Percentiles rank a stretch among this genome's conserved stretches.
These are phyloP conservation scores for Caenorhabditis zanzibari DNA, from an alignment of 2,888 invertebrate genomes.

Conservation along the genomic window DNA sequence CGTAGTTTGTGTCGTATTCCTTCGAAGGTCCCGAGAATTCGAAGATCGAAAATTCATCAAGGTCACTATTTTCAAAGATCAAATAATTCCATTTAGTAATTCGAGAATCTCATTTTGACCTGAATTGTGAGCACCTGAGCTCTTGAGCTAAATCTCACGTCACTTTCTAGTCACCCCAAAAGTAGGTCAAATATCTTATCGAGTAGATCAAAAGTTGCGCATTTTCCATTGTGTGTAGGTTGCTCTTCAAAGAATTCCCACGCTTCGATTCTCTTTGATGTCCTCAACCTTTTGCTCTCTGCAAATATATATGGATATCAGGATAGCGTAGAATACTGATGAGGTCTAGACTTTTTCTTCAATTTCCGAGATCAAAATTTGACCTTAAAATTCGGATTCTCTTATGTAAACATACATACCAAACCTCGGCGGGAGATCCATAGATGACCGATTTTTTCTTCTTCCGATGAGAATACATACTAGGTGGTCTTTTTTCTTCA, in stretches of 20 bases:
- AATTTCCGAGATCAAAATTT: not conserved
- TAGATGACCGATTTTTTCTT: too few relatives aligned
- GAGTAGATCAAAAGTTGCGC: constrained; percentile 15
- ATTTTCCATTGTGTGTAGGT: not conserved
- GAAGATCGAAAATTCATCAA: not conserved
- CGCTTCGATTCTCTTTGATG: not conserved
- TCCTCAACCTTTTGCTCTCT: not conserved
- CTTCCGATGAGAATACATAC: too few relatives aligned
- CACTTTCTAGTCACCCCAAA: constrained; percentile 4
- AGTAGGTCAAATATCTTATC: constrained; percentile 8
- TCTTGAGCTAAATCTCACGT: not conserved
- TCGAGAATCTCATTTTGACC: not conserved
- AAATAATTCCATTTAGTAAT: not conserved
- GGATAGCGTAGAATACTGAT: not conserved
- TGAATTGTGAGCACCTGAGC: too few relatives aligned
- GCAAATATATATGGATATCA: not conserved
- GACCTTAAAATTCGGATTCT: too few relatives aligned
- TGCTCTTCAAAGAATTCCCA: not conserved
- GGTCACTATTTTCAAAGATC: constrained; percentile 1
- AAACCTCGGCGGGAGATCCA: too few relatives aligned
- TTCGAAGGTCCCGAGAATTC: not conserved
- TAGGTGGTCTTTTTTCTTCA: too few relatives aligned
- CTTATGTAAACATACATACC: too few relatives aligned
- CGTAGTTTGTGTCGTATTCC: constrained; percentile 2
- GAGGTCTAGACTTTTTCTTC: not conserved